Evolutionary conservation across 1,140 invertebrate genomes (phyloP), one percentile per base, ranked within the genome.

Genomic region (Cataglyphis hispanica): DNA sequence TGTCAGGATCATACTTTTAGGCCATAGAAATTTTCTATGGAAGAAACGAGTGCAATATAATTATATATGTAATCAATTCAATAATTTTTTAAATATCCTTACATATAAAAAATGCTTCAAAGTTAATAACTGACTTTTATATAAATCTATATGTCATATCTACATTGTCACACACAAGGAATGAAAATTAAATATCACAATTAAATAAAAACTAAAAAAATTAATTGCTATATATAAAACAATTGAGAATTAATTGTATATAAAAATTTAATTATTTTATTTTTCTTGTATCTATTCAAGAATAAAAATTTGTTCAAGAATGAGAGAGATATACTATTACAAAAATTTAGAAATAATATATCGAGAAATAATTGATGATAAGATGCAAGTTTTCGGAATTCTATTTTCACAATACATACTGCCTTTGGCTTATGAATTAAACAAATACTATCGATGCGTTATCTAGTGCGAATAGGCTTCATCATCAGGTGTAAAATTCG

Each of bases 401-500:
- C 19, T 53, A n/a, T 7, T 76, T 43, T 13, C 10, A 16, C 11
- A 8, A n/a, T 31, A 34, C 7, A 40, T 5, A 40, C 3, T 19
- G 10, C 22, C 16, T n/a, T 31, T 64, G 25, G 13, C 1, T 34
- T 22, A 10, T 1, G 11, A 53, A 31, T 10, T 4, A 50, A 34
- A 50, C 34, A 66, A 64, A 34, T n/a, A 37, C 63, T 63, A 16
- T 19, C 19, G 27, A 16, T 13, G 13, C n/a, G 16, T 61, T 50
- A 74, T 74, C n/a, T 40, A 5, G 67, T 56, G 53, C 43, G 53
- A 74, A 63, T 74, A 10, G 1, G 34, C 1, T 22, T 34, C 6
- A 74, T 31, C 10, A 4, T 72, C 34, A 70, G 66, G 70, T 40
- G 78, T 11, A 11, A 81, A 72, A 11, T 70, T 81, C 66, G 25